Evolutionary conservation across 2,888 invertebrate species (phyloP).

Genomic region (Eristalinus sepulchralis): DNA sequence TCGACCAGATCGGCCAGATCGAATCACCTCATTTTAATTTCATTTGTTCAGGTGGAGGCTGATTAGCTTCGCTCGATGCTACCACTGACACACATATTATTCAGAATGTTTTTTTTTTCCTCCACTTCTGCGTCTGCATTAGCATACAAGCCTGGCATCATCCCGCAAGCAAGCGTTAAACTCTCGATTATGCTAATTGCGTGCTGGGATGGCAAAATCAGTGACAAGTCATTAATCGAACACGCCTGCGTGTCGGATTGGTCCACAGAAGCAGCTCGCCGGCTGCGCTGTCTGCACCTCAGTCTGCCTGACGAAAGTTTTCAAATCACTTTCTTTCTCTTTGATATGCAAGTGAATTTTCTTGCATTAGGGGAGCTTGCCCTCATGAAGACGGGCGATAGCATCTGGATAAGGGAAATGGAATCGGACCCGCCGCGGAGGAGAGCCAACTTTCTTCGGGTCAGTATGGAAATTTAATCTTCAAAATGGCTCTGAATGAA

Average conservation of each 20-base stretch:
- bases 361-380: neutral
- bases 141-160: conserved; percentile 13
- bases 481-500: neutral
- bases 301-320: neutral
- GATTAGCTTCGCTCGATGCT: neutral
- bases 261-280: neutral
- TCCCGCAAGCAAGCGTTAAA: neutral
- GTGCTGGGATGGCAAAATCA: neutral
- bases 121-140: neutral
- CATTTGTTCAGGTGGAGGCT: neutral
- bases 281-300: neutral
- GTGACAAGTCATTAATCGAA: neutral
- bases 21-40: neutral
- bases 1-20: neutral
- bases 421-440: neutral
- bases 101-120: neutral
- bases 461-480: neutral
- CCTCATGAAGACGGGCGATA: neutral
- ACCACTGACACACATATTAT: conserved; percentile 25
- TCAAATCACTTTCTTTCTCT: neutral
- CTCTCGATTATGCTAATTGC: conserved; percentile 28
- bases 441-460: neutral
- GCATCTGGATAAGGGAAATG: neutral
- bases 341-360: neutral
- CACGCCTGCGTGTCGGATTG: neutral